Evolutionary conservation across 1,140 invertebrate species (phyloP), one percentile per base, ranked within the genome.

Genomic region (Scaptomyza graminum): DNA sequence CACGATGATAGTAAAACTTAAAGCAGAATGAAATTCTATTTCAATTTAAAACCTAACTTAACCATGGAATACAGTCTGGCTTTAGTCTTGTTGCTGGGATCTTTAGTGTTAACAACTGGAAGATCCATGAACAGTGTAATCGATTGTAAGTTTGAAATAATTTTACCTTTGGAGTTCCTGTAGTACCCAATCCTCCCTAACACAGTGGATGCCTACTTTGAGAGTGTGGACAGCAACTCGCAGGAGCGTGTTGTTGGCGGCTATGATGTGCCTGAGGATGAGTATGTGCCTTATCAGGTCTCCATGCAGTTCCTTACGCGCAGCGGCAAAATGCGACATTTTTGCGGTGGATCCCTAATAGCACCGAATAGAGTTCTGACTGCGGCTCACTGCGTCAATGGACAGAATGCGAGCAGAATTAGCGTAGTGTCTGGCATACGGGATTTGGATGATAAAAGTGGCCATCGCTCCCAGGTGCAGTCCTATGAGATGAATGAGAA

Each of bases 261-360:
- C n/a, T 82, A 83, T 16, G 85, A 77, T 59, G 80, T 91, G 13
- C 71, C 76, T 0, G 52, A 74, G 1, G 82, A 90, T 49, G 89
- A 91, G 55, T 90, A 91, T 31, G 78, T 91, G 46, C 85, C 90
- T 43, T 91, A 91, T 57, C 90, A 91, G 63, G 47, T 92, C 0
- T 92, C 91, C 5, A 84, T 92, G 78, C 91, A 92, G 66, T 90
- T 76, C 54, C 61, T 77, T 0, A 84, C 82, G 0, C 73, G 76
- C n/a, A 74, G 37, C 31, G 87, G 90, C 28, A 67, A 84, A 22
- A 66, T 85, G 37, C 64, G 83, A 1, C 90, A 91, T 25, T 91
- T 92, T 13, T 93, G 93, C 62, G 93, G 93, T 5, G 93, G 93
- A 11, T 92, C 93, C 3, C 76, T 93, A 2, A 92, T 93, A 9